A percentile compares a stretch with the other conserved stretches of the same genome.
These are phyloP conservation scores for Stictonetta naevosa DNA, from an alignment of 2,113 vertebrate genomes.

Conservation along the genomic window DNA sequence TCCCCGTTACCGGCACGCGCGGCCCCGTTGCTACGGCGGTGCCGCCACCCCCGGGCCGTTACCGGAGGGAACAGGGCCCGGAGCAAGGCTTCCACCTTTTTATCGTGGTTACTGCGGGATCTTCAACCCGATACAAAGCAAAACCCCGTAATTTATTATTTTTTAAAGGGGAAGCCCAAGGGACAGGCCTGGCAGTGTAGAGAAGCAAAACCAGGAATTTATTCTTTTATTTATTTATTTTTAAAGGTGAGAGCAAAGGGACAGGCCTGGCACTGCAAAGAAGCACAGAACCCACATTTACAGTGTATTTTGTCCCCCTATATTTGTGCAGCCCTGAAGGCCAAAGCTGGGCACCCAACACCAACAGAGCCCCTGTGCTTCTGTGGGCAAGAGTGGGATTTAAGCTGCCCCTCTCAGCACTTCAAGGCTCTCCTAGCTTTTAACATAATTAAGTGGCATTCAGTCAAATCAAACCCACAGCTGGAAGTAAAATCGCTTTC, in stretches of 20 bases:
- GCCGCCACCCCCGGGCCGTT: neutral
- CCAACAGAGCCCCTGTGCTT: too few relatives aligned
- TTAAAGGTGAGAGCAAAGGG: conserved; percentile 49
- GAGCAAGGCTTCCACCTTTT: conserved; percentile 77
- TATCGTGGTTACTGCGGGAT: conserved; percentile 90
- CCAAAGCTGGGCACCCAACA: too few relatives aligned
- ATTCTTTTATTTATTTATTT: too few relatives aligned
- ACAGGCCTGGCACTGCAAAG: conserved; percentile 77
- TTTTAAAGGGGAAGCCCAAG: conserved; percentile 15
- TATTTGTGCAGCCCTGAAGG: too few relatives aligned
- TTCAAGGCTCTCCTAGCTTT: too few relatives aligned
- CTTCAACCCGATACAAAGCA: conserved; percentile 86
- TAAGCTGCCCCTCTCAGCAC: too few relatives aligned
- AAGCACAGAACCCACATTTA: conserved; percentile 1
- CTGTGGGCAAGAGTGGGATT: too few relatives aligned
- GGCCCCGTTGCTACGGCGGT: neutral
- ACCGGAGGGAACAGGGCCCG: neutral
- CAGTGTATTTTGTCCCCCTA: too few relatives aligned
- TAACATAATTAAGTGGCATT: neutral
- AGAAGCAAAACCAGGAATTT: too few relatives aligned
- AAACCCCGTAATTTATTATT: neutral
- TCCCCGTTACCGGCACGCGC: neutral
- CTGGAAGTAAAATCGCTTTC: neutral
- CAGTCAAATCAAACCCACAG: neutral
- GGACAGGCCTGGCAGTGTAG: conserved; percentile 73